Percentiles rank a stretch among this genome's conserved stretches.
Evolutionary conservation across 2,888 invertebrate species (phyloP).

Genomic region (Isotomurus palustris): DNA sequence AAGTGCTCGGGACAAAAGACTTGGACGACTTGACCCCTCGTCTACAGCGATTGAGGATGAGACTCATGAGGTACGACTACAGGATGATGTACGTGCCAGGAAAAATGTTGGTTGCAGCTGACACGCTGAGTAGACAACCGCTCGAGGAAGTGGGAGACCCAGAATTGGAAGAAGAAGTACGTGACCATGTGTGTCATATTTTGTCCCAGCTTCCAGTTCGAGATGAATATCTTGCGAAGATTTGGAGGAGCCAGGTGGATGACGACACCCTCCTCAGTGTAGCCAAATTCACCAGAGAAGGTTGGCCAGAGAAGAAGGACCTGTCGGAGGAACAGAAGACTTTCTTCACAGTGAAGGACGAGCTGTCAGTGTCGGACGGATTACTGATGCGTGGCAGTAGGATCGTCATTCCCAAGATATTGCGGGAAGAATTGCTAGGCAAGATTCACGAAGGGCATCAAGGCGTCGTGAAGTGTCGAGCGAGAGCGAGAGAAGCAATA

Average conservation of each 20-base stretch:
- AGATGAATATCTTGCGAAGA: slow-evolving; percentile 15
- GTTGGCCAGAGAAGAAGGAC: slow-evolving; percentile 27
- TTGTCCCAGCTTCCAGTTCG: slow-evolving; percentile 9
- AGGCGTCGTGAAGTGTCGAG: slow-evolving; percentile 43
- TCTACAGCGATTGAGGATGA: slow-evolving; percentile 49
- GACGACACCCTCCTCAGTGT: slow-evolving; percentile 13
- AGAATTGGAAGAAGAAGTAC: slow-evolving; percentile 15
- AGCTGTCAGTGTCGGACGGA: slow-evolving; percentile 4
- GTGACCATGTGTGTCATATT: slow-evolving; percentile 7
- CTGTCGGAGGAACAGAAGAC: neutral
- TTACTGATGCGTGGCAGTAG: slow-evolving; percentile 10
- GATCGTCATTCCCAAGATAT: slow-evolving; percentile 5
- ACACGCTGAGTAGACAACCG: slow-evolving; percentile 35
- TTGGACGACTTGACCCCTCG: slow-evolving; percentile 48
- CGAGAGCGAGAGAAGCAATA: slow-evolving; percentile 39
- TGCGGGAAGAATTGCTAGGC: slow-evolving; percentile 35
- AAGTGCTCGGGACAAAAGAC: slow-evolving; percentile 48
- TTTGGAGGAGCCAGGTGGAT: slow-evolving; percentile 10
- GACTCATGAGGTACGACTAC: slow-evolving; percentile 40
- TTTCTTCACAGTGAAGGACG: slow-evolving; percentile 4
- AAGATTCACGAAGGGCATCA: slow-evolving; percentile 45
- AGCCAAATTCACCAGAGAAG: slow-evolving; percentile 11
- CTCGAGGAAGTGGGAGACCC: neutral
- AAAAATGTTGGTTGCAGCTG: slow-evolving; percentile 40
- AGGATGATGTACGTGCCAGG: slow-evolving; percentile 39